Evolutionary conservation across 2,888 invertebrate genomes (phyloP).

Genomic region (Morpho achilles): DNA sequence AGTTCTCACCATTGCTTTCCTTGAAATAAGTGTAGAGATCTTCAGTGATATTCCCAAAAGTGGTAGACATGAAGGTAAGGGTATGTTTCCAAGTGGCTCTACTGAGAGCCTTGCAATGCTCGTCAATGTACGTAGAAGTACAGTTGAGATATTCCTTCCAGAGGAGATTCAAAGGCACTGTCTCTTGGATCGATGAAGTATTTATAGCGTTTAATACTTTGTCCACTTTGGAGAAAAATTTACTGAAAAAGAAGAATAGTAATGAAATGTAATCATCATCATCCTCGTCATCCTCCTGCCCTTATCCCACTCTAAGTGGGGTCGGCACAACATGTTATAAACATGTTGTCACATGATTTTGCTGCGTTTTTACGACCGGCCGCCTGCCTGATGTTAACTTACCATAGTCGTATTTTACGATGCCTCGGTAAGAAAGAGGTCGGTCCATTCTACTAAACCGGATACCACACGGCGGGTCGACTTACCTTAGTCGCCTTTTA

Average conservation of each 20-base stretch:
- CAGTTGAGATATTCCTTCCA: constrained; percentile 54
- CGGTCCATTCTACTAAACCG: no score
- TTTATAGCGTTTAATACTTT: constrained; percentile 47
- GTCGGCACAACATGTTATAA: no score
- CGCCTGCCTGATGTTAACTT: no score
- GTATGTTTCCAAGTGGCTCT: constrained; percentile 49
- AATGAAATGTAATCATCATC: no score
- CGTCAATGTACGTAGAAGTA: constrained; percentile 29
- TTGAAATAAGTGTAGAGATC: constrained; percentile 58
- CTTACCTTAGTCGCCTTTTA: no score
- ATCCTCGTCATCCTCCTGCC: no score
- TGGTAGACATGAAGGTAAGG: constrained; percentile 49
- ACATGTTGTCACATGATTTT: no score
- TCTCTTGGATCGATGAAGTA: constrained; percentile 31
- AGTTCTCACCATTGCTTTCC: constrained; percentile 56
- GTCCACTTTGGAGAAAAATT: constrained; percentile 56
- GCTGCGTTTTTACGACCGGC: no score
- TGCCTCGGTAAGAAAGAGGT: no score
- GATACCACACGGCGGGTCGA: no score
- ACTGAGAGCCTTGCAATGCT: constrained; percentile 40
- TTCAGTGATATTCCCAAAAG: constrained; percentile 43
- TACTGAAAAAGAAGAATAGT: constrained; percentile 39
- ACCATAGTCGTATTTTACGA: no score
- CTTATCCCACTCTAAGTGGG: no score
- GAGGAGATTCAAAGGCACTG: constrained; percentile 39